phyloP scores from a whole-genome alignment of 2,113 vertebrate genomes.

The Polyodon spathula region DNA sequence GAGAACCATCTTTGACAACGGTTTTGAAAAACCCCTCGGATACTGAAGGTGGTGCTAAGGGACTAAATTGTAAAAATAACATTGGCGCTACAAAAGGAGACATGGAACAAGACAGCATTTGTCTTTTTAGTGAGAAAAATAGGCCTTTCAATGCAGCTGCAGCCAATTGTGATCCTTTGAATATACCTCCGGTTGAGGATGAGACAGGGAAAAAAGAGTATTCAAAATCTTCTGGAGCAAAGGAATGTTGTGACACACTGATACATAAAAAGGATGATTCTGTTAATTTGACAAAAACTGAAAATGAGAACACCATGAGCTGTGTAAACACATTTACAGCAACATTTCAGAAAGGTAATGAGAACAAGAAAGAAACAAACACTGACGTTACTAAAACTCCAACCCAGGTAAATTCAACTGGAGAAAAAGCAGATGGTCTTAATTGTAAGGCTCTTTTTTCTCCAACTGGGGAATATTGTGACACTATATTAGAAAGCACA shows the following conservation, averaged over 20 bases:
- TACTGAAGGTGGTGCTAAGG: background rate
- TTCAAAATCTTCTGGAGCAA: background rate
- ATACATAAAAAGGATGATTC: background rate
- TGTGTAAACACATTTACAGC: background rate
- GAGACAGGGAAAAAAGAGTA: background rate
- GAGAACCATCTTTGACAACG: too few species aligned
- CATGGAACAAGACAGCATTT: background rate
- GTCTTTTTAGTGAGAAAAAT: background rate
- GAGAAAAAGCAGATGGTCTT: background rate
- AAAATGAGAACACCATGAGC: background rate
- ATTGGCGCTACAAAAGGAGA: background rate
- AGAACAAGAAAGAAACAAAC: background rate
- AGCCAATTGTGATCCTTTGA: background rate
- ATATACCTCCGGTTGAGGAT: background rate
- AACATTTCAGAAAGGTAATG: constrained; percentile 1
- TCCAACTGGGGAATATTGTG: too few species aligned
- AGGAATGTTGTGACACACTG: background rate
- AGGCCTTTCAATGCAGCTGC: background rate
- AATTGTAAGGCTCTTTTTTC: too few species aligned
- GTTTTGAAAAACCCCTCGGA: background rate
- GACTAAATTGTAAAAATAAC: background rate
- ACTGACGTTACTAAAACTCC: constrained; percentile 12
- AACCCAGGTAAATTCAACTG: too few species aligned
- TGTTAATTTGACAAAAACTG: background rate
- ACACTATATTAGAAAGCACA: constrained; percentile 2